Evolutionary conservation across 2,888 invertebrate genomes (phyloP).

Genomic region (Callyntrura sp.): DNA sequence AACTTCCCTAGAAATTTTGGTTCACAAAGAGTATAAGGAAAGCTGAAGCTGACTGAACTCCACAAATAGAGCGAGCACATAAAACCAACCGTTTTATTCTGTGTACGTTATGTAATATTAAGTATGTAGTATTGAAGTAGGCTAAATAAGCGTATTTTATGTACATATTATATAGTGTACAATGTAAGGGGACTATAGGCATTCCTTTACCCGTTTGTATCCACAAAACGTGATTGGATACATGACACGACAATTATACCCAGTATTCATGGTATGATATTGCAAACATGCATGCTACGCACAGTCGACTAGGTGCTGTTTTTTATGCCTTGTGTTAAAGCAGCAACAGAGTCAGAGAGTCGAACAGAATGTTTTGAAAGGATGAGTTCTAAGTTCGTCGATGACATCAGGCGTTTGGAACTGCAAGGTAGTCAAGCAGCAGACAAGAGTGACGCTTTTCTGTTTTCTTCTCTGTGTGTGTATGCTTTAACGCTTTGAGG

Average conservation of each 20-base stretch:
- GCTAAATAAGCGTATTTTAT: neutral
- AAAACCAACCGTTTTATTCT: neutral
- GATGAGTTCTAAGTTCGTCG: slow-evolving; percentile 80
- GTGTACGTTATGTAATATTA: neutral
- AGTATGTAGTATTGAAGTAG: no score
- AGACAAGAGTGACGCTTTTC: slow-evolving; percentile 22
- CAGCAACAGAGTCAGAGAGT: neutral
- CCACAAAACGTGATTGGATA: neutral
- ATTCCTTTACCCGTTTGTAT: slow-evolving; percentile 11
- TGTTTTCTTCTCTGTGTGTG: no score
- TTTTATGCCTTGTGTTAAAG: slow-evolving; percentile 7
- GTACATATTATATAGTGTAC: neutral
- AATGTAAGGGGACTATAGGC: neutral
- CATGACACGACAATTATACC: neutral
- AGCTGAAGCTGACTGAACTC: neutral
- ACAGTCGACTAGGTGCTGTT: neutral
- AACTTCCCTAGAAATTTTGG: slow-evolving; percentile 43
- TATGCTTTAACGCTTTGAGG: slow-evolving; percentile 36
- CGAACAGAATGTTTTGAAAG: slow-evolving; percentile 5
- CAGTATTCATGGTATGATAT: no score
- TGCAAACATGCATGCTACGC: neutral
- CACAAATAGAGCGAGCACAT: neutral
- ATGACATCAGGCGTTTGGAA: slow-evolving; percentile 83
- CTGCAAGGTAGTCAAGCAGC: slow-evolving; percentile 68
- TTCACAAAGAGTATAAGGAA: neutral